Conservation (phyloP, 2,888 invertebrate species). For the Drosophila kokeensis region DNA sequence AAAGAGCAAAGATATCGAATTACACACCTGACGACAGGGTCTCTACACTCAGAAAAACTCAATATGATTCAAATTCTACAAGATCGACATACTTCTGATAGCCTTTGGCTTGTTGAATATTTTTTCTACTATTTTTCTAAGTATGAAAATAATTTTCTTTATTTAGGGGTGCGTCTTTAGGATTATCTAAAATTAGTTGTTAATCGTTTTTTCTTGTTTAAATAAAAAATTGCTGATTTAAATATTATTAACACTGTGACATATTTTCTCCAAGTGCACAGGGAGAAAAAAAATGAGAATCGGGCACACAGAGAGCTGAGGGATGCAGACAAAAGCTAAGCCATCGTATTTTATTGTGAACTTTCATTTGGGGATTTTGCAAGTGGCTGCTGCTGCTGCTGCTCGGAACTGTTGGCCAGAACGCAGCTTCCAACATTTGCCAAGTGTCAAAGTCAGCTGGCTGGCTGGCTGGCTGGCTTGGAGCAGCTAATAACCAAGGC, state of each 20-base stretch:
- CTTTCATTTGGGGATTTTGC: constrained; percentile 66
- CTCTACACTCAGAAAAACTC: constrained; percentile 5
- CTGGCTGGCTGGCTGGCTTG: constrained; percentile 20
- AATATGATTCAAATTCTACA: neutral
- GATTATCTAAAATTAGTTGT: neutral
- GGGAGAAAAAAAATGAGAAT: neutral
- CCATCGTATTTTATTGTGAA: constrained; percentile 78
- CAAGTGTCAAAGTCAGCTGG: constrained; percentile 75
- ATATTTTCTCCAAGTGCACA: constrained; percentile 1
- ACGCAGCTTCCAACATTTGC: constrained; percentile 53
- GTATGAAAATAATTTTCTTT: fast-evolving
- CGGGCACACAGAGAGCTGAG: neutral
- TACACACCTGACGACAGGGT: constrained; percentile 82
- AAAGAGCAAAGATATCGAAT: constrained; percentile 84
- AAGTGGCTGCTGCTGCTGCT: constrained; percentile 14
- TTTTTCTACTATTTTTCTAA: neutral
- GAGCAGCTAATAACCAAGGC: constrained; percentile 52
- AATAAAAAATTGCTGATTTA: neutral
- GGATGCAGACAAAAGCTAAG: constrained; percentile 74
- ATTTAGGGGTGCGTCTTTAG: neutral
- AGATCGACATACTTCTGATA: neutral
- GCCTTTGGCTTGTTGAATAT: neutral
- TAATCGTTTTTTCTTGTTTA: neutral
- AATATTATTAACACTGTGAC: neutral
- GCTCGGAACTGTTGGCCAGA: constrained; percentile 19